phyloP scores from a whole-genome alignment of 2,113 vertebrate genomes.

The Datnioides undecimradiatus region DNA sequence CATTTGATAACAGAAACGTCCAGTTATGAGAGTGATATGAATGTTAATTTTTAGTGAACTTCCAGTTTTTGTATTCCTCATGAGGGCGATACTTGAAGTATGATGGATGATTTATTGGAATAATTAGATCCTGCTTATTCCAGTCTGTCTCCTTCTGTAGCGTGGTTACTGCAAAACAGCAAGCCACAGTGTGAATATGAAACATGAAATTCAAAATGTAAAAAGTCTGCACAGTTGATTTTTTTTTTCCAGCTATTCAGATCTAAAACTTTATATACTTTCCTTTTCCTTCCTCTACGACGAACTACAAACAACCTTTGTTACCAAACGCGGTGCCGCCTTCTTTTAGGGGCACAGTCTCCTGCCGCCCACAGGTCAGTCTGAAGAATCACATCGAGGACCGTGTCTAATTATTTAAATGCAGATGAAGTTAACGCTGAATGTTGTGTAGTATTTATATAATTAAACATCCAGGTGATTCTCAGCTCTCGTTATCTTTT shows the following conservation, averaged over 20 bases:
- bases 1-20: neutral
- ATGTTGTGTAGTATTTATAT: slow-evolving; percentile 27
- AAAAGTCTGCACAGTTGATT: neutral
- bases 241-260: neutral
- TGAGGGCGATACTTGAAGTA: slow-evolving; percentile 39
- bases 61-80: slow-evolving; percentile 1
- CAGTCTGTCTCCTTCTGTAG: neutral
- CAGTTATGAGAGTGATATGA: neutral
- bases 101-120: slow-evolving; percentile 14
- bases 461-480: slow-evolving; percentile 44
- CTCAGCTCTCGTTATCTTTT: neutral
- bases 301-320: neutral
- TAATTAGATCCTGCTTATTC: neutral
- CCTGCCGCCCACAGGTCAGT: slow-evolving; percentile 27
- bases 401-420: slow-evolving; percentile 27
- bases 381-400: slow-evolving; percentile 3
- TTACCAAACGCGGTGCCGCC: neutral
- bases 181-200: neutral
- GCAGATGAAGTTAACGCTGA: neutral
- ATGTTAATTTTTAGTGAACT: neutral
- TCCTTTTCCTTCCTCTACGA: neutral
- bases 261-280: neutral
- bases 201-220: neutral
- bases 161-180: neutral
- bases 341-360: neutral